Base-by-base conservation (phyloP, 2,888 invertebrate genomes). In the Drosophila falleni region DNA sequence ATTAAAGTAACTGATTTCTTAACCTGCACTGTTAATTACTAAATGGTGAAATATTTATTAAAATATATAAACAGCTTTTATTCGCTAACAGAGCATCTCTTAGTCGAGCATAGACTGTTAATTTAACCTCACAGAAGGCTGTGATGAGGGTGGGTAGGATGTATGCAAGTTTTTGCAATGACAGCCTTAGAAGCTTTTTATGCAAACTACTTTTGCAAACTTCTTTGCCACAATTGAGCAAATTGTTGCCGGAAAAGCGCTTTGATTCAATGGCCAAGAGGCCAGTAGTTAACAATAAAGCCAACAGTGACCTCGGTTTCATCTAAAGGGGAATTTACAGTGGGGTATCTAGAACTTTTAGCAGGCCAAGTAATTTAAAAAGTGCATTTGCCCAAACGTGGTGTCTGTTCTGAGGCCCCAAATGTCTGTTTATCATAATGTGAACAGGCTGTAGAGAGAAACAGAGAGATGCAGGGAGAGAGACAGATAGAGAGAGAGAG, bases 371-470 rank as follows among this genome's bases (percentile, higher is more conserved):
- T 80, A 80, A 81, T 81, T 89, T 87, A 73, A 84, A 84, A 81
- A 84, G 80, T 84, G 69, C 81, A 84, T 87, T 77, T 74, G 67
- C 50, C 61, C 44, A 49, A 55, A 55, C 51, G 19, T 39, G 15
- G 11, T 16, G 23, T 16, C 19, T n/a, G 37, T 16, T 11, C 35
- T 10, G 35, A 41, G 33, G 51, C 58, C 81, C 87, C 81, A 76
- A 89, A 87, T 75, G 89, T 84, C 73, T 89, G 76, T 87, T 89
- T 89, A 84, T 85, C 78, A 87, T 86, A 86, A 80, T 81, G 87
- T 74, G 67, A 68, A 63, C 54, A 72, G 69, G 78, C 42, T 49
- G 49, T 58, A 49, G 23, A 26, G 13, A 51, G 66, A n/a, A n/a
- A 46, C 5, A 35, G 35, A 56, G 31, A 61, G 11, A n/a, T 19